Evolutionary conservation across 2,113 vertebrate genomes (phyloP), one percentile per base, ranked within the genome.

Genomic region (Petrocephalus zakoni): DNA sequence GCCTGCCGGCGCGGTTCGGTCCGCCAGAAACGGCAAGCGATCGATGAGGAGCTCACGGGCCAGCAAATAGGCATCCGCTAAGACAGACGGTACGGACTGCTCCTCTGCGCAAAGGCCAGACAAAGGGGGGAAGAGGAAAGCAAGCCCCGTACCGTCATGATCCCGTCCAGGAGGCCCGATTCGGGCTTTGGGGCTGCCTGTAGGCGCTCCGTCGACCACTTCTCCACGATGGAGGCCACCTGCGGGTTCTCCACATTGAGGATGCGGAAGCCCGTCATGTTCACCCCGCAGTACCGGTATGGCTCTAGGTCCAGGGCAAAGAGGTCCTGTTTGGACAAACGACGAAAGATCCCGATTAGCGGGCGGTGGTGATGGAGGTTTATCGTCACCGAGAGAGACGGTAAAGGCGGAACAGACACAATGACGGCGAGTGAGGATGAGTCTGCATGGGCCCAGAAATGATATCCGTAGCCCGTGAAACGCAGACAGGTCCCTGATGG

Each of bases 241-340:
- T 98, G 97, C 0, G 98, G 97, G 94, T 98, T 99, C 85, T 99
- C 98, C 91, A 98, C 97, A 0, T 99, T 99, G 89, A 99, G 96
- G 94, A 99, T 99, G 37, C 98, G 97, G 94, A 99, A 99, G 55
- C 98, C 98, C 0, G 98, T 99, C 96, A 99, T 97, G 93, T 99
- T 99, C 89, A 99, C 98, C 2, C 98, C 98, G 0, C 98, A 99
- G 95, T 98, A 99, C 91, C 98, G 98, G 22, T 99, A 99, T 9
- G 98, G 98, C 91, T 99, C 98, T 93, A 99, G 95, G 95, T 99
- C 97, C 89, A 99, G 96, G 19, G 98, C 98, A 92, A 99, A 98
- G 92, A 99, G 96, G 94, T 99, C 98, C 98, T 99, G 42, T 92
- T 84, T 8, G 90, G 56, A 93, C 91, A 92, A 93, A 92, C 82